Percentiles rank a stretch among this genome's conserved stretches.
phyloP scores from a whole-genome alignment of 2,797 vertebrate genomes.

The Pipistrellus pipistrellus region DNA sequence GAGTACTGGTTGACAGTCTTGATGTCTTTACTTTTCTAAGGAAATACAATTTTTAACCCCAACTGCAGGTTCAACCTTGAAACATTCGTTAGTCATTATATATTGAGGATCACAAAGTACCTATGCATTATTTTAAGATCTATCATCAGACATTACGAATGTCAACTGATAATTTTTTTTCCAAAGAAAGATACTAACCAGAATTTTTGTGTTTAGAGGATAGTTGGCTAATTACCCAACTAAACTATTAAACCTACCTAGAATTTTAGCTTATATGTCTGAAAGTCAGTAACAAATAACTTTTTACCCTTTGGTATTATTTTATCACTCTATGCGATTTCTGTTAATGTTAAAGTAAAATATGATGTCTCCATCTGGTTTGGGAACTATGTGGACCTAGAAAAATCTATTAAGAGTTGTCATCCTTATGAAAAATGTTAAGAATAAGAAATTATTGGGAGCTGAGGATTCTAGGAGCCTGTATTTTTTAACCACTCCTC shows the following conservation, averaged over 20 bases:
- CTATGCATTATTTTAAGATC: slow-evolving; percentile 10
- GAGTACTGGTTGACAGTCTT: neutral
- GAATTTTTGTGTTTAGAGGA: neutral
- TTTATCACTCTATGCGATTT: slow-evolving; percentile 40
- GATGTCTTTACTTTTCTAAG: slow-evolving; percentile 7
- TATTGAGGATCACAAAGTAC: neutral
- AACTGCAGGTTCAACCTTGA: neutral
- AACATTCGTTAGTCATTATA: neutral
- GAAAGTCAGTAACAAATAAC: slow-evolving; percentile 31
- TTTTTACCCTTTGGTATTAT: slow-evolving; percentile 29
- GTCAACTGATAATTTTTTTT: slow-evolving; percentile 3
- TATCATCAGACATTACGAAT: neutral
- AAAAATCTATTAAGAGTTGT: slow-evolving; percentile 43
- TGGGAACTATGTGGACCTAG: neutral
- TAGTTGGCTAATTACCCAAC: neutral
- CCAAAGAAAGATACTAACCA: neutral
- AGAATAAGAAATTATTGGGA: slow-evolving; percentile 1
- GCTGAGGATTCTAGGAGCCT: neutral
- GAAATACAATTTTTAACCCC: neutral
- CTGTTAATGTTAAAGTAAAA: slow-evolving; percentile 24
- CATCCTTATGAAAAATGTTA: slow-evolving; percentile 56
- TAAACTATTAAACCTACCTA: neutral
- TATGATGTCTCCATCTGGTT: neutral
- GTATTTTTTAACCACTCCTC: neutral
- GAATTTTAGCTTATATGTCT: neutral